phyloP scores from a whole-genome alignment of 2,888 invertebrate genomes.

The Tineola bisselliella region DNA sequence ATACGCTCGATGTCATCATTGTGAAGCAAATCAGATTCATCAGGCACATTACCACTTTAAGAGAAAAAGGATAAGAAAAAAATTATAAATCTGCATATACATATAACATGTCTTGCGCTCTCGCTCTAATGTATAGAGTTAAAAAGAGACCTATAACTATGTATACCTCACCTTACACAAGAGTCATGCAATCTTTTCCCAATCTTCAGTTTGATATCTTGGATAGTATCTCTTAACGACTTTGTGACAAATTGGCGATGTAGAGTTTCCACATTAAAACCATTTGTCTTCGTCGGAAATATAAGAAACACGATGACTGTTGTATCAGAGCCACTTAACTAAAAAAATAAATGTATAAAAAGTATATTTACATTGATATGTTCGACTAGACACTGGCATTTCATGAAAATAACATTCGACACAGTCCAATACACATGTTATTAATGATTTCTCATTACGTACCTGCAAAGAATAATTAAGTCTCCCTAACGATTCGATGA shows the following conservation, averaged over 20 bases:
- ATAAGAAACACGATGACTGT: slow-evolving; percentile 98
- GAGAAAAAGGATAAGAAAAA: no score
- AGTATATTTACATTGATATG: neutral
- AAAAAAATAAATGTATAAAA: slow-evolving; percentile 19
- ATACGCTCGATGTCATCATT: slow-evolving; percentile 95
- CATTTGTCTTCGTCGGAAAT: slow-evolving; percentile 96
- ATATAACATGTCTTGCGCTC: no score
- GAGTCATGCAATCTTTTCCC: slow-evolving; percentile 96
- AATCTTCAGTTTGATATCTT: slow-evolving; percentile 90
- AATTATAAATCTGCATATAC: no score
- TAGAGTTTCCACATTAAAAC: slow-evolving; percentile 98
- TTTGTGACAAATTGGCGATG: slow-evolving; percentile 98
- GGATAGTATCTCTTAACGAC: slow-evolving; percentile 91
- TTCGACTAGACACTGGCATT: no score
- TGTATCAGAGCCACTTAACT: no score
- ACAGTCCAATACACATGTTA: no score
- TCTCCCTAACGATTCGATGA: slow-evolving; percentile 95
- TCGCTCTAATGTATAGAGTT: no score
- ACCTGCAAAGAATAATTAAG: no score
- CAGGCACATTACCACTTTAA: slow-evolving; percentile 86
- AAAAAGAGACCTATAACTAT: no score
- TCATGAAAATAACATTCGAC: no score
- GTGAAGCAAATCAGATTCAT: slow-evolving; percentile 80
- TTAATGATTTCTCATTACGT: no score
- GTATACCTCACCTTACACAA: slow-evolving; percentile 75